Base-by-base conservation (phyloP, 2,797 vertebrate genomes). In the Hirundo rustica region DNA sequence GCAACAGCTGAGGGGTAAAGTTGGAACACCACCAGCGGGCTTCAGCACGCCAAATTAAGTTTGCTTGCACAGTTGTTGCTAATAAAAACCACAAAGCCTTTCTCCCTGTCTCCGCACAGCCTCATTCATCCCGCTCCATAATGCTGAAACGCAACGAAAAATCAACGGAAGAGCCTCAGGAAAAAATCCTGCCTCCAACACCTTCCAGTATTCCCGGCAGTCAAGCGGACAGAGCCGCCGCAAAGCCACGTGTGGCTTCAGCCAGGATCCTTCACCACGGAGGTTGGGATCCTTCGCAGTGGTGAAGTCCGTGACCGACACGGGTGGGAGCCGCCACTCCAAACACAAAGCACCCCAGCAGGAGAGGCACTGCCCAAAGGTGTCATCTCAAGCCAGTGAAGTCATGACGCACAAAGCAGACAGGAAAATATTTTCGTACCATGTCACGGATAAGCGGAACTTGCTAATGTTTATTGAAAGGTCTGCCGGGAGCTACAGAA, bases 1-100 rank as follows among this genome's bases (percentile, higher is more conserved):
- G 85, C 96, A 97, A 96, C 80, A 96, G 92, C 82, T 96, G 97
- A 97, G 78, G 84, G 91, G 85, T 94, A 88, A 87, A 94, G 92
- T 70, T 96, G 92, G 96, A 97, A 94, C 78, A 86, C 38, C 74
- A 92, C 91, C 77, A 92, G 45, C 2, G 1, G 68, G 45, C 84
- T 89, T 88, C 40, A 55, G 82, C 78, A 78, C 60, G 86, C 92
- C 92, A 96, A 95, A 92, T 94, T 80, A 96, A 89, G 88, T 72
- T 95, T 84, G 60, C 89, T 89, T 89, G 85, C 92, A 95, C 84
- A 95, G 94, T 94, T 95, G 95, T 32, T 95, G 79, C 88, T 96
- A 96, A 92, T 96, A 96, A 89, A 96, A 88, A 81, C 48, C 66
- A 75, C 87, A 85, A 94, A 72, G 47, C 51, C 85, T 96, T 91